These are phyloP conservation scores for Callipepla californica DNA, from an alignment of 2,113 vertebrate genomes.

Conservation along the genomic window DNA sequence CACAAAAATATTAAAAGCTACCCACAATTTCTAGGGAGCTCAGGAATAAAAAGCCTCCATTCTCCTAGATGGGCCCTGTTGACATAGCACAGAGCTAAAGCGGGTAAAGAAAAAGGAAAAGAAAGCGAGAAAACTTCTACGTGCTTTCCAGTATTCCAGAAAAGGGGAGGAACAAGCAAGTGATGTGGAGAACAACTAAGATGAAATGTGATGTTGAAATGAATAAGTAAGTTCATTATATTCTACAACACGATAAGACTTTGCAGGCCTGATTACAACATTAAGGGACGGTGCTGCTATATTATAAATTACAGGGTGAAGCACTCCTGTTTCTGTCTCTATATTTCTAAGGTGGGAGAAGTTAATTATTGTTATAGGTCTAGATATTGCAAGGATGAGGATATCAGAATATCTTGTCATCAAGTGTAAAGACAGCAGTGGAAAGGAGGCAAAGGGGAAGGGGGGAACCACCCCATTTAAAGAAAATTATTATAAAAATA, in stretches of 20 bases:
- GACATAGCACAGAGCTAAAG: neutral
- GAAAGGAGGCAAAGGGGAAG: neutral
- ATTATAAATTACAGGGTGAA: slow-evolving; percentile 78
- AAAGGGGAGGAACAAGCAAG: slow-evolving; percentile 13
- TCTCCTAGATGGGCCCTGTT: neutral
- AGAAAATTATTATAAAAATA: slow-evolving; percentile 76
- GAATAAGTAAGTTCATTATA: slow-evolving; percentile 79
- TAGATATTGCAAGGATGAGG: slow-evolving; percentile 73
- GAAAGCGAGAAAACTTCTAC: neutral
- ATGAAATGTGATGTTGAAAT: slow-evolving; percentile 71
- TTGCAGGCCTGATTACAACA: slow-evolving; percentile 72
- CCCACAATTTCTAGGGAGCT: neutral
- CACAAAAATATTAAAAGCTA: neutral
- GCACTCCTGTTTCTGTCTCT: slow-evolving; percentile 71
- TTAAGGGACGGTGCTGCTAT: slow-evolving; percentile 64
- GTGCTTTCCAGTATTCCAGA: slow-evolving; percentile 29
- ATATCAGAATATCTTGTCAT: slow-evolving; percentile 59
- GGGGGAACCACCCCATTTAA: neutral
- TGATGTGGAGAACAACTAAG: slow-evolving; percentile 60
- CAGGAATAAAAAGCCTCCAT: neutral
- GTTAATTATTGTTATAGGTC: slow-evolving; percentile 82
- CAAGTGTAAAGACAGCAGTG: slow-evolving; percentile 45
- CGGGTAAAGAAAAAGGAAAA: neutral
- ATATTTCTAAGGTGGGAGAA: slow-evolving; percentile 74
- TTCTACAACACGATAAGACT: slow-evolving; percentile 71